Base-by-base conservation (phyloP, 2,888 invertebrate genomes). In the Ramazzottius varieornatus region DNA sequence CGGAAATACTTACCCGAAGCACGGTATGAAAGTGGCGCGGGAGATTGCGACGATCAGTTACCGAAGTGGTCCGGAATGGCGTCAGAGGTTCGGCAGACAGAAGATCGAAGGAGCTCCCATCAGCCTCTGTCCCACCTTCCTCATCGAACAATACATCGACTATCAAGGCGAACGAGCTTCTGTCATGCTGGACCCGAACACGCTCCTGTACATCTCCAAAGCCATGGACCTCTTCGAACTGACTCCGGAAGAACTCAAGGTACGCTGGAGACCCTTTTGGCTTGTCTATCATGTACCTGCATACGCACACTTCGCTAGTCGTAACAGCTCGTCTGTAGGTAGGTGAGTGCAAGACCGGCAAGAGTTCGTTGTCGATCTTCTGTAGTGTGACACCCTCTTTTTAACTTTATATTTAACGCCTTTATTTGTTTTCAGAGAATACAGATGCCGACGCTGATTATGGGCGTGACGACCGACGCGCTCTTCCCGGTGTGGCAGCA, bases 31-130 rank as follows among this genome's bases (percentile, higher is more conserved):
- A 67, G 70, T 75, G 8, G 76, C 76, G 24, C 54, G 75, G 66
- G 75, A 75, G 69, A 71, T 76, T 33, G 75, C 73, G 1, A 75
- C 75, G 1, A 68, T 75, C 67, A 74, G 74, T 1, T 75, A 75
- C 68, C 69, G 76, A 24, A 75, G 75, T 69, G 75, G 75, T 1
- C 74, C 75, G 1, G 76, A 75, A 67, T 75, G 75, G 75, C 72
- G 73, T 54, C 67, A 71, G 66, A 68, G 76, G 63, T 75, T 75
- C 69, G 73, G 72, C 13, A 70, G 75, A 32, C 68, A 71, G 20
- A 70, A 70, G 46, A 64, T 67, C 32, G 63, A 63, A 8, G 67
- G 67, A 2, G 68, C 68, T 20, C 67, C 70, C 2, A 71, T 71
- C 1, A 72, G 71, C 1, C 70, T 75, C 33, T 75, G 74, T 68